These are phyloP conservation scores for Empis stercorea DNA, from an alignment of 2,888 invertebrate genomes.

Conservation along the genomic window DNA sequence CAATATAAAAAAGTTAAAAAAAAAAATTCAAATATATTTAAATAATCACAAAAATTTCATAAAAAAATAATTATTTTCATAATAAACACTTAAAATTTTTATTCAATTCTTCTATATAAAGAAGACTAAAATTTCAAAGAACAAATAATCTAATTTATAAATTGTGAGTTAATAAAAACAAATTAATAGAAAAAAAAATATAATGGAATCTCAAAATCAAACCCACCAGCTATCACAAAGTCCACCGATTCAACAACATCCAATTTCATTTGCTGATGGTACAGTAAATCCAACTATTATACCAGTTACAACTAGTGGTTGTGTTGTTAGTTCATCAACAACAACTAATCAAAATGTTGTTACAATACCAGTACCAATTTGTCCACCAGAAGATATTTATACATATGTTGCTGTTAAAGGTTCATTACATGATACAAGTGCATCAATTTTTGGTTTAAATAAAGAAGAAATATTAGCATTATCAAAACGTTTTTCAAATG, in stretches of 20 bases:
- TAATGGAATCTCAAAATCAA: background rate
- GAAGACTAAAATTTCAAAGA: too few relatives aligned
- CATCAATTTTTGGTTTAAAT: constrained; percentile 63
- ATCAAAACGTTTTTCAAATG: constrained; percentile 52
- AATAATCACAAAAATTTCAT: too few relatives aligned
- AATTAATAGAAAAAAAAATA: background rate
- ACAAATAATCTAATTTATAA: too few relatives aligned
- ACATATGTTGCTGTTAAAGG: constrained; percentile 69
- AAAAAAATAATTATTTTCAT: too few relatives aligned
- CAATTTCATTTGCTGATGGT: background rate
- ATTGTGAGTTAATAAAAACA: too few relatives aligned
- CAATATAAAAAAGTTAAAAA: constrained; percentile 25
- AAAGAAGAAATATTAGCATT: constrained; percentile 56
- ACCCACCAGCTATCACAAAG: constrained; percentile 10
- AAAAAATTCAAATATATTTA: background rate
- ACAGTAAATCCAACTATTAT: background rate
- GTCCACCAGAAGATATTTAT: constrained; percentile 43
- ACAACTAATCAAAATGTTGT: constrained; percentile 24
- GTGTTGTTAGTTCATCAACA: constrained; percentile 6
- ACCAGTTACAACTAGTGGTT: background rate
- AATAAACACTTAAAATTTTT: too few relatives aligned
- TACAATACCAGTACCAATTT: constrained; percentile 35
- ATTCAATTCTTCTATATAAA: too few relatives aligned
- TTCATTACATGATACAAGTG: constrained; percentile 60
- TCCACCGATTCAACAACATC: constrained; percentile 14